phyloP scores from a whole-genome alignment of 1,140 invertebrate genomes.

The Melitaea cinxia region DNA sequence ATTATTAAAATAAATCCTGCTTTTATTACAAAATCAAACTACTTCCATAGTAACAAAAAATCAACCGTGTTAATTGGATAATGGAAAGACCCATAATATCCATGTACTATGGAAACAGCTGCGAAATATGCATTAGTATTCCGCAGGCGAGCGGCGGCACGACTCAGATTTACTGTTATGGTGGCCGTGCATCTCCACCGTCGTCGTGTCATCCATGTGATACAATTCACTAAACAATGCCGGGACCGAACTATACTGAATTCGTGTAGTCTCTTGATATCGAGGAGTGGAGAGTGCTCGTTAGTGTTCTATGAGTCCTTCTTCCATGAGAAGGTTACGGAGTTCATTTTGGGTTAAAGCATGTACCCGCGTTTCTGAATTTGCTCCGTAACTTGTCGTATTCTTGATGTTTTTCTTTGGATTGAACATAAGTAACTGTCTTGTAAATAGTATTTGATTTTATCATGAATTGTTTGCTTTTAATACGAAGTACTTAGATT shows the following conservation, averaged over 20 bases:
- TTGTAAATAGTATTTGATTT: no score
- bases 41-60: background rate
- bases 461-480: no score
- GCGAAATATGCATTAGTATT: slow-evolving; percentile 61
- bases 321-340: no score
- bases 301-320: no score
- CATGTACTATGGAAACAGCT: slow-evolving; percentile 41
- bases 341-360: no score
- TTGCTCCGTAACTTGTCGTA: no score
- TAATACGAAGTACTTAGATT: no score
- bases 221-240: slow-evolving; percentile 20
- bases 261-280: background rate
- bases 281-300: background rate
- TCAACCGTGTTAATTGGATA: background rate
- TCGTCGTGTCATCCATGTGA: slow-evolving; percentile 26
- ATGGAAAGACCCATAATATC: background rate
- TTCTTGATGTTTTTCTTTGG: no score
- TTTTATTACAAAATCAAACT: no score
- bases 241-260: background rate
- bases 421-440: no score
- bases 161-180: slow-evolving; percentile 67
- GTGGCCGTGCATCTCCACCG: slow-evolving; percentile 26
- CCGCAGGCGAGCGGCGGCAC: slow-evolving; percentile 50
- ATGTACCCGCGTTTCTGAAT: no score
- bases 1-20: no score